Conservation (phyloP, 2,888 invertebrate genomes). For the Cremastobaeus sp. region DNA sequence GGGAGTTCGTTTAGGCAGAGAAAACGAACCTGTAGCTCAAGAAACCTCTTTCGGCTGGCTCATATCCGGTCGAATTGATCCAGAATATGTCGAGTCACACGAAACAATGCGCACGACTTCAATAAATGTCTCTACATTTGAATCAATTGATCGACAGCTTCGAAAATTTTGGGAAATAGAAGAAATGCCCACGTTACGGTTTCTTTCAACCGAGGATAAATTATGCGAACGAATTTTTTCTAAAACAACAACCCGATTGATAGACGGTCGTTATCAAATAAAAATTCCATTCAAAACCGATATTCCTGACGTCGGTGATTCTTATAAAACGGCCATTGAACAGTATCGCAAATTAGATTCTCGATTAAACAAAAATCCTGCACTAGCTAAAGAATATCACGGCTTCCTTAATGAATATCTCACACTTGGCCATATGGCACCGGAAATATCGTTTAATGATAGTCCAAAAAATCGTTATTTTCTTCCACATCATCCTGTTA, state of each 20-base stretch:
- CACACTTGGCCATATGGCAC: not conserved
- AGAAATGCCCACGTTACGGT: too few species aligned
- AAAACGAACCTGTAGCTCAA: constrained; percentile 12
- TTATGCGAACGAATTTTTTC: not conserved
- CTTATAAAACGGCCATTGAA: not conserved
- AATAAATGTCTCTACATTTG: not conserved
- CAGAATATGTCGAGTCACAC: too few species aligned
- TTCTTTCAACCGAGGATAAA: not conserved
- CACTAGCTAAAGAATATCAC: too few species aligned
- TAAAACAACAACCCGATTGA: not conserved
- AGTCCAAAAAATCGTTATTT: not conserved
- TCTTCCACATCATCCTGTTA: constrained; percentile 33
- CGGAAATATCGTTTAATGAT: not conserved
- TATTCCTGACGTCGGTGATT: not conserved
- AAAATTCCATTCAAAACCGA: not conserved
- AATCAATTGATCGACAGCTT: not conserved
- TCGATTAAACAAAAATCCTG: not conserved
- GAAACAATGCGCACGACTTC: not conserved
- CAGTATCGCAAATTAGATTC: not conserved
- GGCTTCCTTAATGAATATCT: constrained; percentile 1
- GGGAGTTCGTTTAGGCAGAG: constrained; percentile 7
- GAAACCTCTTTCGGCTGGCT: constrained; percentile 13
- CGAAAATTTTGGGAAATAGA: constrained; percentile 13
- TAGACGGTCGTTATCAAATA: constrained; percentile 1
- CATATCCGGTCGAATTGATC: constrained; percentile 1